These are phyloP conservation scores for Pygmarrhopalites habei DNA, from an alignment of 1,140 invertebrate genomes.

Conservation along the genomic window DNA sequence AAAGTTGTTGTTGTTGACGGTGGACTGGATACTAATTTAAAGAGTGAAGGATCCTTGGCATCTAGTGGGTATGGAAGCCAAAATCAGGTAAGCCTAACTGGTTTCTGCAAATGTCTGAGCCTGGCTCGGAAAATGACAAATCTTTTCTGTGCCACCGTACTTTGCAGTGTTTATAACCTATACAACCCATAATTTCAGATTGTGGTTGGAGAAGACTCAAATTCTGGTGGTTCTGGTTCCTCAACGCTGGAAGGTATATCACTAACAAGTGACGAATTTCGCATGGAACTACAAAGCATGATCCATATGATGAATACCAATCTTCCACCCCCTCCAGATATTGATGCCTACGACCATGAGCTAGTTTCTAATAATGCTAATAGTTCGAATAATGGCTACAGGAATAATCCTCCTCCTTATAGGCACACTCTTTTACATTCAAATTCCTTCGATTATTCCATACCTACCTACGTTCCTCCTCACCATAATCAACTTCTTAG, in stretches of 20 bases:
- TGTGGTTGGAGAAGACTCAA: conserved; percentile 14
- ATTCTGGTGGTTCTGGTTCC: conserved; percentile 18
- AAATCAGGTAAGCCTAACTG: no score
- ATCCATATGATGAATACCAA: conserved; percentile 20
- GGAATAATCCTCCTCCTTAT: not conserved
- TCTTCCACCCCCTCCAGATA: not conserved
- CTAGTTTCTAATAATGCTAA: not conserved
- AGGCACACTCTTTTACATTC: not conserved
- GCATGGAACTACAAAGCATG: conserved; percentile 30
- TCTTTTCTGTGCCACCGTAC: no score
- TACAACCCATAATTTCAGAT: conserved; percentile 13
- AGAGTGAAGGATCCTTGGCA: conserved; percentile 64
- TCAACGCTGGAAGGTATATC: conserved; percentile 16
- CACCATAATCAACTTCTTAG: conserved; percentile 10
- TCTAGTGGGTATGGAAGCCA: conserved; percentile 71
- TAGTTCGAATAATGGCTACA: not conserved
- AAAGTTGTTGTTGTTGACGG: no score
- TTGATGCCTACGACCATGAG: not conserved
- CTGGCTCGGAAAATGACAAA: no score
- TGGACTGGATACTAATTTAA: conserved; percentile 56
- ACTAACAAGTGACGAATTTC: conserved; percentile 27
- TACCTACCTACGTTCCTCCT: not conserved
- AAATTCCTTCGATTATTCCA: conserved; percentile 4
- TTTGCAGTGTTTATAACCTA: no score
- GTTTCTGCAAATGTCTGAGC: no score